Conservation (phyloP, 1,140 invertebrate genomes). For the Achroia grisella region DNA sequence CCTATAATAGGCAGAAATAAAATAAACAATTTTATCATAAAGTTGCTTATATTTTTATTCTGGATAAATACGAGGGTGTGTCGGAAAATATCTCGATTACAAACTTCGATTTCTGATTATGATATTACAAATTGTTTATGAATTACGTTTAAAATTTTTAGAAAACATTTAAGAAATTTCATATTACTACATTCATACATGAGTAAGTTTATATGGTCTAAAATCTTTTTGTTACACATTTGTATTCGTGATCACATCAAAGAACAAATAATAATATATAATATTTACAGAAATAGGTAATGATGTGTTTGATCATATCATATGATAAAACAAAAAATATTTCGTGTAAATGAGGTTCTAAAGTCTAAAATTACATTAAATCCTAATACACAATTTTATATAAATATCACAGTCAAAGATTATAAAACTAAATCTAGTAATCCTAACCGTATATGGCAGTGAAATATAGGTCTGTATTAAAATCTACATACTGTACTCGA, state of each 20-base stretch:
- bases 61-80: conserved; percentile 30
- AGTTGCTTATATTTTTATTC: conserved; percentile 49
- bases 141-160: background rate
- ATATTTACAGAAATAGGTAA: no score
- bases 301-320: background rate
- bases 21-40: conserved; percentile 29
- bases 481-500: conserved; percentile 22
- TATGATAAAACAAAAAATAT: background rate
- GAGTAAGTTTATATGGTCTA: no score
- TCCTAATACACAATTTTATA: conserved; percentile 67
- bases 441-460: conserved; percentile 63
- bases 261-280: no score
- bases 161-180: background rate
- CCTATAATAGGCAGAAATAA: conserved; percentile 13
- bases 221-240: background rate
- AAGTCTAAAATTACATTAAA: conserved; percentile 39
- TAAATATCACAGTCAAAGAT: conserved; percentile 72
- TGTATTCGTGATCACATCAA: no score
- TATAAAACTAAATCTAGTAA: conserved; percentile 57
- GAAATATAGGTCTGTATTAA: conserved; percentile 33
- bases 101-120: conserved; percentile 2
- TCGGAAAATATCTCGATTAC: conserved; percentile 54
- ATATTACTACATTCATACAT: background rate
- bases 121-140: background rate
- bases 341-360: background rate